These are phyloP conservation scores for Elgonia sp. DNA, from an alignment of 2,888 invertebrate genomes.

Conservation along the genomic window DNA sequence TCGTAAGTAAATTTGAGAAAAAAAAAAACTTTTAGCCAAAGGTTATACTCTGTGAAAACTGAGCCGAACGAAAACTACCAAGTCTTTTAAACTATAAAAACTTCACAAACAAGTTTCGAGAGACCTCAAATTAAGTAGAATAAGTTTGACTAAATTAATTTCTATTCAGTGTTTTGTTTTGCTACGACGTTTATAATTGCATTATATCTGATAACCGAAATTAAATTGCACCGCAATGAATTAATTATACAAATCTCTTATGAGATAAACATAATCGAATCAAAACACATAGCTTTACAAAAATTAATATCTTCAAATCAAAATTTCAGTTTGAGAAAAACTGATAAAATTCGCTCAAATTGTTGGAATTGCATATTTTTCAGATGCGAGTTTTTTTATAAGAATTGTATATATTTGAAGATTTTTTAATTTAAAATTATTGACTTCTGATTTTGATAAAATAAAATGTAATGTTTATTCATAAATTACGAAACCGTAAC, in stretches of 20 bases:
- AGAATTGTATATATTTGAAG: not conserved
- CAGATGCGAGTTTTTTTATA: no score
- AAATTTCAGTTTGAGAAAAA: no score
- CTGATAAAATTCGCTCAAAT: no score
- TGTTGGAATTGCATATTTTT: no score
- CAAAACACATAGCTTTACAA: no score
- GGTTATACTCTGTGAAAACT: conserved; percentile 14
- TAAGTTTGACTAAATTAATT: conserved; percentile 31
- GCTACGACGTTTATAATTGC: not conserved
- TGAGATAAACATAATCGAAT: no score
- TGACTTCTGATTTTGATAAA: no score
- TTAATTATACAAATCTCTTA: no score
- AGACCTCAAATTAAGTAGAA: conserved; percentile 33
- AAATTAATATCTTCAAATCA: no score
- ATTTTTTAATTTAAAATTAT: no score
- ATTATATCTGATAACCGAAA: conserved; percentile 1
- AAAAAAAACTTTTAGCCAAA: conserved; percentile 12
- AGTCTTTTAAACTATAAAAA: conserved; percentile 19
- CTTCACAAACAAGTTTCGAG: conserved; percentile 9
- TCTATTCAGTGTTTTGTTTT: not conserved
- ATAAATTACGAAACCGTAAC: not conserved
- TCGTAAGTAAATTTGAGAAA: conserved; percentile 2
- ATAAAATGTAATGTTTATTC: not conserved
- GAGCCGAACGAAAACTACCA: conserved; percentile 29
- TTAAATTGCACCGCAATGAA: not conserved